Conservation (phyloP, 1,140 invertebrate species). For the Triops longicaudatus region DNA sequence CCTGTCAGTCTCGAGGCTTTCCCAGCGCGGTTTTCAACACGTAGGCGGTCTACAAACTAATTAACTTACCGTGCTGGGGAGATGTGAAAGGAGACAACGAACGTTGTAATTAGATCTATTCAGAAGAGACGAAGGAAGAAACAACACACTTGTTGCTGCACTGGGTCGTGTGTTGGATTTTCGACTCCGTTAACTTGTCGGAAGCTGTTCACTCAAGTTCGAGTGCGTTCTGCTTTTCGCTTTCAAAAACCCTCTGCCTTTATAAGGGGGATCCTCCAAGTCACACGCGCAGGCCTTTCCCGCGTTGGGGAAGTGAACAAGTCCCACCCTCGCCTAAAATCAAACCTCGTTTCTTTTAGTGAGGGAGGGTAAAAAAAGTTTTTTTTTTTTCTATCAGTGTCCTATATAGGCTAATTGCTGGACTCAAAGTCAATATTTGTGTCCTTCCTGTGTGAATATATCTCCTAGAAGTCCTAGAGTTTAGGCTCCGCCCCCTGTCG, state of each 20-base stretch:
- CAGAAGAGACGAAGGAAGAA: background rate
- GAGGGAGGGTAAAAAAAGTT: background rate
- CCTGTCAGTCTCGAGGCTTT: background rate
- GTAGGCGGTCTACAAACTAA: background rate
- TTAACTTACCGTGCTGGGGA: background rate
- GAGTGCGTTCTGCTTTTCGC: background rate
- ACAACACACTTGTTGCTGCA: background rate
- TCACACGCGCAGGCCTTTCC: background rate
- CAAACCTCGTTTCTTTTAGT: background rate
- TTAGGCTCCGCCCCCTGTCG: too few species aligned
- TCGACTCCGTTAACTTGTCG: background rate
- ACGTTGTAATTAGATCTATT: background rate
- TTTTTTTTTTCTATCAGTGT: background rate
- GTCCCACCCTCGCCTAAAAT: background rate
- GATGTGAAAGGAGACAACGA: background rate
- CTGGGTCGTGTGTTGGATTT: background rate
- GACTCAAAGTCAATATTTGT: background rate
- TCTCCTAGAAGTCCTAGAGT: background rate
- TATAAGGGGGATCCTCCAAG: background rate
- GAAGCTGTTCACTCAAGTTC: background rate
- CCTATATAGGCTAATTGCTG: conserved; percentile 5
- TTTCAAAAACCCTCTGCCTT: background rate
- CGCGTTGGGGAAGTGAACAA: background rate
- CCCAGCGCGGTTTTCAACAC: background rate
- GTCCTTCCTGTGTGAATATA: background rate